Conservation (phyloP, 2,888 invertebrate genomes). For the Parapristionchus giblindavisi region DNA sequence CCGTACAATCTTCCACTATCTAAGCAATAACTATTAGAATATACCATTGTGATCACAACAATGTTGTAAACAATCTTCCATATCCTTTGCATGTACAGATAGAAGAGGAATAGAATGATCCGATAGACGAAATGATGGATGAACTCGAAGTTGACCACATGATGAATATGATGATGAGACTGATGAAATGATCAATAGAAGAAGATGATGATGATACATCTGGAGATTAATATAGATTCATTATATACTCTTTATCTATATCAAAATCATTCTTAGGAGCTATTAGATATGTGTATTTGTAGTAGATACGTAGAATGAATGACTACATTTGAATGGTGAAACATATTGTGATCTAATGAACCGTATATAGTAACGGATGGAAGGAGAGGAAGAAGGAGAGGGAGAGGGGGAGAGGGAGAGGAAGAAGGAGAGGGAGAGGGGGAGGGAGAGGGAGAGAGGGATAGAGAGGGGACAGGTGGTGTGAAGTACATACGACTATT, state of each 20-base stretch:
- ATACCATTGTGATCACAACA: conserved; percentile 11
- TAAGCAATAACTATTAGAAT: background rate
- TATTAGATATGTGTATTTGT: too few relatives aligned
- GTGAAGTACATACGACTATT: too few relatives aligned
- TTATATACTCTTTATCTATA: too few relatives aligned
- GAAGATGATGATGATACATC: background rate
- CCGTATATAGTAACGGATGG: background rate
- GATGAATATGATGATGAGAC: background rate
- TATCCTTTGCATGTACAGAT: background rate
- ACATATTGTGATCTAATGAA: background rate
- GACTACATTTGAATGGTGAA: background rate
- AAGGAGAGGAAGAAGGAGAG: background rate
- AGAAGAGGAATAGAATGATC: conserved; percentile 21
- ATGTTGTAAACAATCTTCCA: conserved; percentile 20
- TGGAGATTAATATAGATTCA: background rate
- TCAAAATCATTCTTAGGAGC: too few relatives aligned
- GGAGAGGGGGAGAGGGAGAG: background rate
- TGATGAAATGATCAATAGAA: conserved; percentile 13
- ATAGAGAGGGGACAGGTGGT: background rate
- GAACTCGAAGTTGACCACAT: conserved; percentile 18
- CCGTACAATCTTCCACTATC: background rate
- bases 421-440: background rate
- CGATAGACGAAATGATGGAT: conserved; percentile 20
- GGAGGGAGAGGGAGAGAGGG: background rate
- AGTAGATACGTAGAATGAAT: conserved; percentile 1